Evolutionary conservation across 2,113 vertebrate genomes (phyloP).

Genomic region (Bostrychus sinensis): DNA sequence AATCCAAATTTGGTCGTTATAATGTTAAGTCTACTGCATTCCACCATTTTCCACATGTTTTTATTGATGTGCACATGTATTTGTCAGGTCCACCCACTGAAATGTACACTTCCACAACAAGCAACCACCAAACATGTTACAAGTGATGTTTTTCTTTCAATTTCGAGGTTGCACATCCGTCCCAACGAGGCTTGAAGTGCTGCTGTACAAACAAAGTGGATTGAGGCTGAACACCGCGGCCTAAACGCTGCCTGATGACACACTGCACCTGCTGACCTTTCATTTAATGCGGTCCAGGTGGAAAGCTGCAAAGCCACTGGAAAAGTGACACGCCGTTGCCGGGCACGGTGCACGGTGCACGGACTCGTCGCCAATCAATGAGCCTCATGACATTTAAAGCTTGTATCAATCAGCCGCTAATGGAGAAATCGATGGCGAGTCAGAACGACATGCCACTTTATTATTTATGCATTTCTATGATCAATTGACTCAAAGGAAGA

Average conservation of each 20-base stretch:
- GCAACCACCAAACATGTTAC: too few relatives aligned
- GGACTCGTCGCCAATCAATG: constrained; percentile 62
- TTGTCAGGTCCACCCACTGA: too few relatives aligned
- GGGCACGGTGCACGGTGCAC: constrained; percentile 15
- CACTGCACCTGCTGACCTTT: constrained; percentile 54
- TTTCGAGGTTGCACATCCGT: not conserved
- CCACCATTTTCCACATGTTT: too few relatives aligned
- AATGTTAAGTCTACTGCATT: too few relatives aligned
- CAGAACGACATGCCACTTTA: constrained; percentile 68
- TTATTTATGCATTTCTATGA: constrained; percentile 77
- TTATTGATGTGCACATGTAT: too few relatives aligned
- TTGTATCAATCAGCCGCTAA: constrained; percentile 80
- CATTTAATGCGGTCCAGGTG: constrained; percentile 45
- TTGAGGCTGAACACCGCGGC: not conserved
- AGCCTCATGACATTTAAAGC: constrained; percentile 74
- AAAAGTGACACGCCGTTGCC: constrained; percentile 39
- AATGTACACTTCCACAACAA: too few relatives aligned
- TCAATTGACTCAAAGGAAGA: constrained; percentile 51
- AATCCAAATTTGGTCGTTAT: too few relatives aligned
- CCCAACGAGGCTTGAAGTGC: not conserved
- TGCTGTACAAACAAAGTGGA: constrained; percentile 1
- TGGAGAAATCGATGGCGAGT: constrained; percentile 74
- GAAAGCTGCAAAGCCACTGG: constrained; percentile 32
- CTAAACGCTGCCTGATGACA: not conserved
- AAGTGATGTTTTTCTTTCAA: not conserved